Percentiles rank a stretch among this genome's conserved stretches.
Evolutionary conservation across 2,113 vertebrate genomes (phyloP).

Genomic region (Neolamprologus falcicula): DNA sequence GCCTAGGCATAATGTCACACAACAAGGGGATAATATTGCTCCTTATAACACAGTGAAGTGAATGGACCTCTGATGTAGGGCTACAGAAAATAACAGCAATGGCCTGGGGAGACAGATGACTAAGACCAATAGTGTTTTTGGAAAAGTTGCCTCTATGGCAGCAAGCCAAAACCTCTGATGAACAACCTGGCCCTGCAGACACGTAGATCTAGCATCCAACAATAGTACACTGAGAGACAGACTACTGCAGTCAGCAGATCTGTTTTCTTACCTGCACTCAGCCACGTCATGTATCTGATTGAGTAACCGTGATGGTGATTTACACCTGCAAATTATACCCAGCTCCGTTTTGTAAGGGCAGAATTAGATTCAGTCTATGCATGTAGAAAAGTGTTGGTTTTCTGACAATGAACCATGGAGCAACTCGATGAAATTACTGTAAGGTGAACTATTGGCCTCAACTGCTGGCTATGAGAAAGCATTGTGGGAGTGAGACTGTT

Average conservation of each 20-base stretch:
- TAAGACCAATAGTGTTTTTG: slow-evolving; percentile 62
- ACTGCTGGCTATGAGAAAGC: neutral
- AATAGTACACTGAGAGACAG: slow-evolving; percentile 25
- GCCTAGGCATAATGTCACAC: neutral
- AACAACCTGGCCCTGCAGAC: slow-evolving; percentile 51
- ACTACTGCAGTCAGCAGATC: slow-evolving; percentile 50
- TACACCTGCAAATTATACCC: slow-evolving; percentile 41
- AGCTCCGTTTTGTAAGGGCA: slow-evolving; percentile 18
- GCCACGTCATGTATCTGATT: slow-evolving; percentile 35
- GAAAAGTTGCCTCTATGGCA: slow-evolving; percentile 56
- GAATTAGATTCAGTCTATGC: slow-evolving; percentile 18
- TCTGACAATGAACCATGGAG: slow-evolving; percentile 43
- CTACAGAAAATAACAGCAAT: slow-evolving; percentile 20
- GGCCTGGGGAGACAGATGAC: slow-evolving; percentile 45
- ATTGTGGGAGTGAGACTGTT: slow-evolving; percentile 34
- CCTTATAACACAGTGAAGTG: slow-evolving; percentile 5
- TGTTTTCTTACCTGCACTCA: slow-evolving; percentile 39
- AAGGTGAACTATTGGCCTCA: slow-evolving; percentile 29
- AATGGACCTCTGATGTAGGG: slow-evolving; percentile 23
- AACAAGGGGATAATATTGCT: neutral
- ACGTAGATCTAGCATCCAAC: slow-evolving; percentile 41
- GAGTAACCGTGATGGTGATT: slow-evolving; percentile 41
- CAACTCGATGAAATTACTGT: slow-evolving; percentile 42
- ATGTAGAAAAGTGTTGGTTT: slow-evolving; percentile 25
- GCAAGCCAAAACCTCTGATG: slow-evolving; percentile 53